Conservation (phyloP, 2,113 vertebrate genomes). For the Spheniscus mendiculus region DNA sequence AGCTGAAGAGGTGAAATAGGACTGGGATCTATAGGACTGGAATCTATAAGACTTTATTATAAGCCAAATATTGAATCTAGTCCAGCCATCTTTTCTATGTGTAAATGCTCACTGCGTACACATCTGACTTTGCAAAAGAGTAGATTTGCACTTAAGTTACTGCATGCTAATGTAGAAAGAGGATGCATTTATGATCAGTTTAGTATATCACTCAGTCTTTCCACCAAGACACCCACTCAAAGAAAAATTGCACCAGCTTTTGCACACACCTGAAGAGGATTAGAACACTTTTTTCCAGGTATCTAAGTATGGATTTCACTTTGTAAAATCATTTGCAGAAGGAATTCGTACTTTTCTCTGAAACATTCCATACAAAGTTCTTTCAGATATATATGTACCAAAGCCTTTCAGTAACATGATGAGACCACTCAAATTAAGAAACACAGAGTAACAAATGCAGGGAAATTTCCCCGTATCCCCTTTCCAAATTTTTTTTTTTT, state of each 20-base stretch:
- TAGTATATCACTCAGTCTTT: not conserved
- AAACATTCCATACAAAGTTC: not conserved
- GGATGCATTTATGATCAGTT: not conserved
- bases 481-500: not conserved
- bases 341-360: not conserved
- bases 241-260: not conserved
- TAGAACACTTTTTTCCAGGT: not conserved
- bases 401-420: not conserved
- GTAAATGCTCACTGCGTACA: conserved; percentile 45
- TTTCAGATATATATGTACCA: not conserved
- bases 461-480: not conserved
- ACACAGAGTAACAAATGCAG: not conserved
- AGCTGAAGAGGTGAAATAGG: conserved; percentile 15
- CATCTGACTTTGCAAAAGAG: conserved; percentile 14
- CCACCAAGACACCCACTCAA: not conserved
- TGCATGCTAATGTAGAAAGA: not conserved
- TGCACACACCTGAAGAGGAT: not conserved
- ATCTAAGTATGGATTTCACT: not conserved
- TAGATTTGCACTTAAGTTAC: not conserved
- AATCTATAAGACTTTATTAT: conserved; percentile 51
- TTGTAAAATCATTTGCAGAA: not conserved
- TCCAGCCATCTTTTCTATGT: conserved; percentile 14
- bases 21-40: conserved; percentile 26
- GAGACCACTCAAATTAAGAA: not conserved
- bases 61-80: conserved; percentile 49